Conservation (phyloP, 2,888 invertebrate genomes). For the Ormyrus thymus region DNA sequence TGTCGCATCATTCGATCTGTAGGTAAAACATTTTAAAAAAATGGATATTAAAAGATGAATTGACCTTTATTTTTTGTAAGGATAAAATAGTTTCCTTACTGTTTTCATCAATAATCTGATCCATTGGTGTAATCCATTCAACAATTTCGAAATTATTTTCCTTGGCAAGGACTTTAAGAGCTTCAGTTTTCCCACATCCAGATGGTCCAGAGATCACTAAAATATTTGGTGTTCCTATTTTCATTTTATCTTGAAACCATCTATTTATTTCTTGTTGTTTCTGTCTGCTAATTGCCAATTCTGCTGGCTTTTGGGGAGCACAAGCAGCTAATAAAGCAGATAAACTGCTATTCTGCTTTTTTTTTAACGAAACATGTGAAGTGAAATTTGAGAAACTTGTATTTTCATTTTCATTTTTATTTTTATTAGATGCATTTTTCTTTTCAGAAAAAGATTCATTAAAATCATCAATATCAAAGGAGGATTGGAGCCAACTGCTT, state of each 20-base stretch:
- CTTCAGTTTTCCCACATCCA: constrained; percentile 89
- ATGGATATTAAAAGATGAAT: constrained; percentile 9
- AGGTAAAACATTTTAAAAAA: constrained; percentile 32
- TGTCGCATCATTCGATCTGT: constrained; percentile 76
- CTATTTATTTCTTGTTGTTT: constrained; percentile 69
- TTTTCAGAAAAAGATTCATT: constrained; percentile 43
- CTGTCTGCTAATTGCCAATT: constrained; percentile 68
- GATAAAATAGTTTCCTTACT: constrained; percentile 60
- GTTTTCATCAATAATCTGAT: constrained; percentile 79
- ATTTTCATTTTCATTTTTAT: neutral
- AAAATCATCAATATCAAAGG: constrained; percentile 58
- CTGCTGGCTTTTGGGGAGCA: constrained; percentile 64
- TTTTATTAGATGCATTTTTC: constrained; percentile 10
- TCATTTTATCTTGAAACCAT: constrained; percentile 64
- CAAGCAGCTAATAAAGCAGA: constrained; percentile 65
- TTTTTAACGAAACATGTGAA: constrained; percentile 45
- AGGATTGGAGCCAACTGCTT: constrained; percentile 60
- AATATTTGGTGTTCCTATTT: constrained; percentile 61
- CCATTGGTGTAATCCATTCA: constrained; percentile 91
- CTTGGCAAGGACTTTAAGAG: constrained; percentile 81
- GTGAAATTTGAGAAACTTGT: neutral
- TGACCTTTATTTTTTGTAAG: neutral
- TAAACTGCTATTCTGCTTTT: constrained; percentile 59
- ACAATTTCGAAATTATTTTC: constrained; percentile 79
- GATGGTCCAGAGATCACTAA: constrained; percentile 88